Conservation (phyloP, 2,888 invertebrate genomes). For the Arge pagana region DNA sequence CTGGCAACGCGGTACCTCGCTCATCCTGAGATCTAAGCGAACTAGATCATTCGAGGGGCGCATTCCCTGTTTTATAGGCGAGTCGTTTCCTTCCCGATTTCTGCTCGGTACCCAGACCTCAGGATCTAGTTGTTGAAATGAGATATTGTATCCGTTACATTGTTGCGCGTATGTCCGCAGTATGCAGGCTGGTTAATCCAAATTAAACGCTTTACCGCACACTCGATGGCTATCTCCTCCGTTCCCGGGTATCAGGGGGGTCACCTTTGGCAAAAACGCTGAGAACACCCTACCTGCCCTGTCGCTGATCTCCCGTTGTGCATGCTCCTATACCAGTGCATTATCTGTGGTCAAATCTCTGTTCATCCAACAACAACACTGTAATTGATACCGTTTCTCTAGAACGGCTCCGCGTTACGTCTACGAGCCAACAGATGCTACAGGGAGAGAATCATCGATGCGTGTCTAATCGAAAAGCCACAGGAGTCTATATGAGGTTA, state of each 20-base stretch:
- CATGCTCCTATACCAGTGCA: conserved; percentile 54
- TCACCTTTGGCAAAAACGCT: conserved; percentile 22
- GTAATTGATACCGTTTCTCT: conserved; percentile 53
- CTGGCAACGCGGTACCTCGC: conserved; percentile 33
- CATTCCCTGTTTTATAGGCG: conserved; percentile 35
- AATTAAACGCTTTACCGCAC: conserved; percentile 57
- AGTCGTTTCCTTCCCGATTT: conserved; percentile 7
- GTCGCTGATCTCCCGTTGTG: conserved; percentile 36
- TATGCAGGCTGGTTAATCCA: conserved; percentile 33
- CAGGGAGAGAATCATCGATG: conserved; percentile 34
- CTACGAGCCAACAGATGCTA: conserved; percentile 32
- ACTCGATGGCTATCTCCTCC: conserved; percentile 50
- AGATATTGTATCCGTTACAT: conserved; percentile 42
- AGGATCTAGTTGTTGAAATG: conserved; percentile 21
- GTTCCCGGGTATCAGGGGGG: no score
- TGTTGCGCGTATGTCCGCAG: conserved; percentile 7
- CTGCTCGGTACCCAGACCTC: conserved; percentile 16
- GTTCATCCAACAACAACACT: conserved; percentile 53
- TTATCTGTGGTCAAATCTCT: conserved; percentile 46
- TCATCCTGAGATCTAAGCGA: conserved; percentile 39
- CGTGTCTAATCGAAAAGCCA: conserved; percentile 52
- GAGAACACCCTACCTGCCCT: conserved; percentile 38
- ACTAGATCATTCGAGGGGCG: conserved; percentile 37
- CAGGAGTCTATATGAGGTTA: conserved; percentile 41
- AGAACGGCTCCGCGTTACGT: conserved; percentile 23